Percentiles rank a stretch among this genome's conserved stretches.
Conservation (phyloP, 2,113 vertebrate species). For the Chloropsis hardwickii region DNA sequence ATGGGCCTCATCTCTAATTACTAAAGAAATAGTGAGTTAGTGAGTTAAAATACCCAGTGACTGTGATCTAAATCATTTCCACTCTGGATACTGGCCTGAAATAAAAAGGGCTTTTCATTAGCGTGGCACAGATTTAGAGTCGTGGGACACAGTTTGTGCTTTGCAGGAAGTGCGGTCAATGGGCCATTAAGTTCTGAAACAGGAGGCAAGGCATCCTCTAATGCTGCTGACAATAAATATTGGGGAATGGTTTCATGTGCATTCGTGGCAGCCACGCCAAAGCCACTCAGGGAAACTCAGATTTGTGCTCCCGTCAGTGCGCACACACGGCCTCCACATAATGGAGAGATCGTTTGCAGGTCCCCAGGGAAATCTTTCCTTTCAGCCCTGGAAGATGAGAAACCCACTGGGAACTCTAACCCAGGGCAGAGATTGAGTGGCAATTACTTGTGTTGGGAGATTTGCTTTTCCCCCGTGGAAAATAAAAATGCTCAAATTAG, state of each 20-base stretch:
- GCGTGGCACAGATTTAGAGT: slow-evolving; percentile 51
- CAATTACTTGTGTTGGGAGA: slow-evolving; percentile 18
- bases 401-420: background rate
- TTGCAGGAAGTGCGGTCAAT: slow-evolving; percentile 44
- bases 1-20: slow-evolving; percentile 57
- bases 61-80: slow-evolving; percentile 62
- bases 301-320: background rate
- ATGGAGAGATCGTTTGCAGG: background rate
- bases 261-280: background rate
- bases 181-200: slow-evolving; percentile 55
- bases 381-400: slow-evolving; percentile 58
- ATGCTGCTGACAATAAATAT: slow-evolving; percentile 55
- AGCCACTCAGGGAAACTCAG: background rate
- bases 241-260: slow-evolving; percentile 1
- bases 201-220: slow-evolving; percentile 46
- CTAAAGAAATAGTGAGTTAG: slow-evolving; percentile 59
- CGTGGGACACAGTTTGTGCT: slow-evolving; percentile 39
- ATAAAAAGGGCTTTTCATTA: slow-evolving; percentile 55
- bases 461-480: slow-evolving; percentile 12
- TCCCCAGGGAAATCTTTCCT: slow-evolving; percentile 25
- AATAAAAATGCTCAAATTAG: slow-evolving; percentile 2
- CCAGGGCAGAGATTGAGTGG: background rate
- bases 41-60: slow-evolving; percentile 30
- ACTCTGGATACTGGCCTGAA: slow-evolving; percentile 43
- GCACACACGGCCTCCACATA: background rate